Evolutionary conservation across 1,140 invertebrate genomes (phyloP).

Genomic region (Leptonema lineaticorne): DNA sequence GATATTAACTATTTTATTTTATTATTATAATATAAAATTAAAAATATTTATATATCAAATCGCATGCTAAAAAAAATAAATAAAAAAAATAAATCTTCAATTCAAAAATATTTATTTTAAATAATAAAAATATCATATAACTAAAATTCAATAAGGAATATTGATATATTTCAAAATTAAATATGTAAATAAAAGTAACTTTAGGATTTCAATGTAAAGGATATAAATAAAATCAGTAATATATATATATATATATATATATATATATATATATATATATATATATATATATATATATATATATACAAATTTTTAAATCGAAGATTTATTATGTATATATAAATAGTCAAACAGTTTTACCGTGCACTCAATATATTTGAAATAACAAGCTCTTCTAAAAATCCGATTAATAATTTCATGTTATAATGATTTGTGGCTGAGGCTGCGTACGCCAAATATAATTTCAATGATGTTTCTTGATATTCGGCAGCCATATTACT

Average conservation of each 20-base stretch:
- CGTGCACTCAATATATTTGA: slow-evolving; percentile 65
- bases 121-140: not conserved
- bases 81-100: not conserved
- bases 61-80: not conserved
- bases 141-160: no score
- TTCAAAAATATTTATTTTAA: not conserved
- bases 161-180: not conserved
- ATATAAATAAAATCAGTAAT: no score
- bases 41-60: not conserved
- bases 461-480: slow-evolving; percentile 68
- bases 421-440: slow-evolving; percentile 69
- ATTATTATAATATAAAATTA: not conserved
- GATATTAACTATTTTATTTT: no score
- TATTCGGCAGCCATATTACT: slow-evolving; percentile 62
- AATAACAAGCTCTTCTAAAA: slow-evolving; percentile 73
- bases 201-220: not conserved
- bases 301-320: not conserved
- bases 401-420: slow-evolving; percentile 68
- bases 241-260: no score
- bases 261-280: no score
- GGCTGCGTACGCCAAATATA: slow-evolving; percentile 70
- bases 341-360: slow-evolving; percentile 46
- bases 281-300: no score
- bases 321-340: slow-evolving; percentile 2
- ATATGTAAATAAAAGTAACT: not conserved